Evolutionary conservation across 2,797 vertebrate species (phyloP), one percentile per base, ranked within the genome.

Genomic region (Phoebastria nigripes): DNA sequence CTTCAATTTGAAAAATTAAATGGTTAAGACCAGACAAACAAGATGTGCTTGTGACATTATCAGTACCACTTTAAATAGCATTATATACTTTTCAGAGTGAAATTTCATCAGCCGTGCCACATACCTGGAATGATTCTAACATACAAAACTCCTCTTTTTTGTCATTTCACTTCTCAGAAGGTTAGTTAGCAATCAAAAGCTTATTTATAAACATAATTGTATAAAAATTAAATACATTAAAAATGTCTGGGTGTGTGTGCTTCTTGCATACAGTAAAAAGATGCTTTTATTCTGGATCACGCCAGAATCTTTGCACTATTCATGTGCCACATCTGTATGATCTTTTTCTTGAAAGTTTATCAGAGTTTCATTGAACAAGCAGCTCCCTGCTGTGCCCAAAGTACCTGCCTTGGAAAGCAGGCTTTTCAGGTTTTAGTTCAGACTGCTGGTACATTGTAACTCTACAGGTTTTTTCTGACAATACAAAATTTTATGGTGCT

Each of bases 311-410:
- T 39, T 31, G 69, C 52, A 33, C 15, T 1, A 33, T 31, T 61
- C 11, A 4, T 2, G 28, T 42, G 72, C 62, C 49, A 17, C 65
- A 49, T 39, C 70, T 25, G 12, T 22, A 9, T 7, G 8, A 42
- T 55, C 33, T 31, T 80, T 11, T 66, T 71, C 77, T 67, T 56
- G n/a, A 4, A 46, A 52, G 51, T 51, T 66, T 8, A 3, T 10
- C 0, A 0, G 44, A 18, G 65, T 61, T 69, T 9, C 42, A 21
- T 1, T 1, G 47, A 15, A 28, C 28, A 3, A n/a, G 84, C 61
- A 82, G 56, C 61, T 83, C 59, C 47, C 16, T 22, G 55, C 67
- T 19, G 61, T 22, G 59, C 82, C 52, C 18, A 54, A 28, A 83
- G 51, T 3, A 24, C 69, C 70, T 61, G 94, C 69, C 72, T 3